Percentiles rank a stretch among this genome's conserved stretches.
These are phyloP conservation scores for Halesus radiatus DNA, from an alignment of 1,140 invertebrate genomes.

Conservation along the genomic window DNA sequence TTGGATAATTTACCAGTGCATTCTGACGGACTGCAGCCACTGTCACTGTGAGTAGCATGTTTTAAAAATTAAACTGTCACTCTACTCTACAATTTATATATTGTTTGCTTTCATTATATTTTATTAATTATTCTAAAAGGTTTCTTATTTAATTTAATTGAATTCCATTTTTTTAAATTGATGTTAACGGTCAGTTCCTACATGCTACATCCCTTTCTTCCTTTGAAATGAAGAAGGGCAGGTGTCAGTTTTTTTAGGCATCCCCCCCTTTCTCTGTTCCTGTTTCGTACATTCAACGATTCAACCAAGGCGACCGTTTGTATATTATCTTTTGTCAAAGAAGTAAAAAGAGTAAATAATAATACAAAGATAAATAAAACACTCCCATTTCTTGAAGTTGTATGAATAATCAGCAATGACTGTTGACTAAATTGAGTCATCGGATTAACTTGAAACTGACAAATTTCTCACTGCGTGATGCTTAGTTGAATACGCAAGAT, in stretches of 20 bases:
- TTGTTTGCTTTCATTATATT: no score
- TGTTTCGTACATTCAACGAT: not conserved
- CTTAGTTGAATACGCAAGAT: no score
- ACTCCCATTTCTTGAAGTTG: not conserved
- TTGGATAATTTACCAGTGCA: conserved; percentile 75
- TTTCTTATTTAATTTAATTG: no score
- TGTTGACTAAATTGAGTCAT: conserved; percentile 20
- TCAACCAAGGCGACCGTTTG: not conserved
- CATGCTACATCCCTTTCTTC: no score
- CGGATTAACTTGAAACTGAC: not conserved
- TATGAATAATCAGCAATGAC: conserved; percentile 18
- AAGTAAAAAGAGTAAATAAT: not conserved
- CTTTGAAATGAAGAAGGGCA: not conserved
- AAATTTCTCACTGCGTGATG: no score
- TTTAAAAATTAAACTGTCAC: not conserved
- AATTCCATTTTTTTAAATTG: no score
- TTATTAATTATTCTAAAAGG: no score
- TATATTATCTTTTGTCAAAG: not conserved
- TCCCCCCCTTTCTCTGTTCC: not conserved
- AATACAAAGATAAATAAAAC: not conserved
- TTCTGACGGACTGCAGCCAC: conserved; percentile 73
- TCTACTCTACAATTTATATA: no score
- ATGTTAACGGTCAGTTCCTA: not conserved
- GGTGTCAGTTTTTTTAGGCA: conserved; percentile 14
- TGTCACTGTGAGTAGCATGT: conserved; percentile 70